Evolutionary conservation across 2,797 vertebrate species (phyloP).

Genomic region (Tiaroga cobitis): DNA sequence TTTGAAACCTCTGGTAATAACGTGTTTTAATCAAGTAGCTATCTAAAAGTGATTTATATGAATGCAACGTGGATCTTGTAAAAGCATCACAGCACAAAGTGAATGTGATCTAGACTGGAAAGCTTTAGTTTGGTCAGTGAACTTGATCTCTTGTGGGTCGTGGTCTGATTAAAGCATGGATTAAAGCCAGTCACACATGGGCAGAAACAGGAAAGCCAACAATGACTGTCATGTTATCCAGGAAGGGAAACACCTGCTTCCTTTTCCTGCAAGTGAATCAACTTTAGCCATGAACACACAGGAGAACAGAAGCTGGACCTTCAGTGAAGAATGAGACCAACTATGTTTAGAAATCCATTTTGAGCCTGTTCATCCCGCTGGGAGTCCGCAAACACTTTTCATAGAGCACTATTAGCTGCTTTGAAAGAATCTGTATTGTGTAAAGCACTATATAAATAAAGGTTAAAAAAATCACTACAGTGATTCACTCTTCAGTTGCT

Average conservation of each 20-base stretch:
- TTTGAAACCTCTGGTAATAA: no score
- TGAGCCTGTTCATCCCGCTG: background rate
- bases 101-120: background rate
- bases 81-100: background rate
- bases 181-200: background rate
- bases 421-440: background rate
- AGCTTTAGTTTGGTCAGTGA: background rate
- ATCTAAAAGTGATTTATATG: background rate
- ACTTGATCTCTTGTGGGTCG: background rate
- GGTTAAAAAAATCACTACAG: background rate
- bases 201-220: constrained; percentile 55
- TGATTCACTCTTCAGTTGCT: background rate
- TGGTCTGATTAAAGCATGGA: background rate
- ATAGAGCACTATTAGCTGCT: background rate
- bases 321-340: background rate
- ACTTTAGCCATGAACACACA: constrained; percentile 2
- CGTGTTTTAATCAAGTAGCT: background rate
- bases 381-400: background rate
- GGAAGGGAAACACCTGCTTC: constrained; percentile 58
- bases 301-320: background rate
- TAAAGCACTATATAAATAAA: background rate
- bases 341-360: constrained; percentile 1
- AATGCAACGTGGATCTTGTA: background rate
- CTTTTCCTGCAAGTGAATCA: constrained; percentile 56
- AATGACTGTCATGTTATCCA: constrained; percentile 47